Conservation (phyloP, 2,113 vertebrate genomes). For the Callopanchax toddi region DNA sequence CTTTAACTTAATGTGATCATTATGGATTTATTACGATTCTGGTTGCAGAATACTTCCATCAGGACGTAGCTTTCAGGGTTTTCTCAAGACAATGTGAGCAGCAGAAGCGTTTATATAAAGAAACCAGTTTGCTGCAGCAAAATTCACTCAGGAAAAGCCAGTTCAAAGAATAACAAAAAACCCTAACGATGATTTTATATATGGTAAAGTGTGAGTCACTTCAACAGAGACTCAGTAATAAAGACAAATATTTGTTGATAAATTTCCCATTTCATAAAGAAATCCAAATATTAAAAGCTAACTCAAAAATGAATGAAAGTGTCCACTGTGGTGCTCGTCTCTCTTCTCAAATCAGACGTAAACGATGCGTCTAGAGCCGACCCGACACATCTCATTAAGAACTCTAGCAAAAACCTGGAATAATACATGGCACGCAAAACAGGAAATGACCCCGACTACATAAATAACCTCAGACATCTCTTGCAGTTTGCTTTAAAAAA, state of each 20-base stretch:
- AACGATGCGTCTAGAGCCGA: not conserved
- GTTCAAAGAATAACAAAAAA: no score
- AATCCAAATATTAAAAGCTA: not conserved
- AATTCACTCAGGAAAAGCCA: no score
- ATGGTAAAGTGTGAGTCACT: not conserved
- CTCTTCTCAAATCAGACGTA: not conserved
- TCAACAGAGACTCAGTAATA: not conserved
- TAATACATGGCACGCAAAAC: not conserved
- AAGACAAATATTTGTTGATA: slow-evolving; percentile 1
- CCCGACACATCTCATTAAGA: slow-evolving; percentile 3
- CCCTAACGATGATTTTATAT: no score
- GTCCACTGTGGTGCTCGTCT: not conserved
- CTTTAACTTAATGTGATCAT: no score
- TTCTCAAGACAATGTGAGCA: no score
- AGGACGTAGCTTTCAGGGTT: no score
- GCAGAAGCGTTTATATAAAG: no score
- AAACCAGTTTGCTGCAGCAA: no score
- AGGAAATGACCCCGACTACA: not conserved
- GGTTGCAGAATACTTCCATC: no score
- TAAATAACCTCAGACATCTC: not conserved
- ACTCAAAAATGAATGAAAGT: slow-evolving; percentile 1
- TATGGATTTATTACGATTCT: no score
- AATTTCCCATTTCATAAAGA: not conserved
- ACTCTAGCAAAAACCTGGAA: not conserved
- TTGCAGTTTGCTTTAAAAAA: not conserved